Evolutionary conservation across 2,113 vertebrate species (phyloP).

Genomic region (Trematocara macrostoma): DNA sequence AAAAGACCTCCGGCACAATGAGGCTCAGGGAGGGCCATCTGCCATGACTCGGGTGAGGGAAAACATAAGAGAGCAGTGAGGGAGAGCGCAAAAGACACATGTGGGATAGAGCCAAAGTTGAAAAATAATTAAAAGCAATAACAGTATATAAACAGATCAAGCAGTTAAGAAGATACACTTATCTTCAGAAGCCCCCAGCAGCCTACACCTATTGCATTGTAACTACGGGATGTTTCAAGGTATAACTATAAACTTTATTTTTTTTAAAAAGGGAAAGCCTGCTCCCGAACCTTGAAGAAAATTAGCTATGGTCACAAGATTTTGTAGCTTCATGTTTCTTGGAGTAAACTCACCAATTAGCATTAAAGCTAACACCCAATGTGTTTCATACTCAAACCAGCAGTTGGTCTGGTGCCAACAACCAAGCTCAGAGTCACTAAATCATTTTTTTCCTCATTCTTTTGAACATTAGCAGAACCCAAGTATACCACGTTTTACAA

Average conservation of each 20-base stretch:
- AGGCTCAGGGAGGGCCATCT: not conserved
- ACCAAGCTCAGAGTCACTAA: not conserved
- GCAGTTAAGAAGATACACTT: not conserved
- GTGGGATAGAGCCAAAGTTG: not conserved
- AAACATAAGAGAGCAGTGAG: not conserved
- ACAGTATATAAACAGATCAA: not conserved
- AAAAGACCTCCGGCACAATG: not conserved
- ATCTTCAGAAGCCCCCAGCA: not conserved
- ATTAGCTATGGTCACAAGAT: not conserved
- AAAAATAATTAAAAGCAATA: not conserved
- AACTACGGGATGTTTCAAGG: not conserved
- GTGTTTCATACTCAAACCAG: not conserved
- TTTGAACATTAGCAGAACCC: not conserved
- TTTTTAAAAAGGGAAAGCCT: accelerated
- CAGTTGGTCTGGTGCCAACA: not conserved
- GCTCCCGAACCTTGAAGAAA: not conserved
- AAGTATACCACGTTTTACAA: not conserved
- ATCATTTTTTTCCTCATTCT: not conserved
- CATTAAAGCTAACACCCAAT: not conserved
- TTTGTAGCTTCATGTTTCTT: not conserved
- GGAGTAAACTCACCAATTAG: not conserved
- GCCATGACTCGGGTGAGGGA: not conserved
- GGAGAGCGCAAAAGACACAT: not conserved
- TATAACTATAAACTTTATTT: not conserved
- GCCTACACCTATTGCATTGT: not conserved